Conservation (phyloP, 1,140 invertebrate species). For the Drosophila punjabiensis region DNA sequence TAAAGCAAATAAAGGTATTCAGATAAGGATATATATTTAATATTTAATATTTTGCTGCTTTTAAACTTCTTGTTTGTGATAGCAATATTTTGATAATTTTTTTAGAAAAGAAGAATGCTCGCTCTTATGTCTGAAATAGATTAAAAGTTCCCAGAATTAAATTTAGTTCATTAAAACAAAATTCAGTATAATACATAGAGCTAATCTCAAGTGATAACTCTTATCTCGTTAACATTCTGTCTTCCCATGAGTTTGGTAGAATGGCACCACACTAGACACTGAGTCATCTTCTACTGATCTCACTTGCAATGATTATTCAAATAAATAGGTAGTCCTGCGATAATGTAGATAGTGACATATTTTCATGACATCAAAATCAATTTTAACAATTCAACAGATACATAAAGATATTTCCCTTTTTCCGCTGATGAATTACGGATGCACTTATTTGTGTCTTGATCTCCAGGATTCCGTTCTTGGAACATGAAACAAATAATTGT, state of each 20-base stretch:
- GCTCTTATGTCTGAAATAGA: neutral
- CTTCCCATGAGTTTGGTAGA: neutral
- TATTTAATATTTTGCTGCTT: neutral
- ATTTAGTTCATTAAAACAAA: neutral
- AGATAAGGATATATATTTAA: neutral
- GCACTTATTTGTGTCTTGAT: neutral
- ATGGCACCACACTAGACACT: neutral
- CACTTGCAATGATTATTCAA: neutral
- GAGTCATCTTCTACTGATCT: neutral
- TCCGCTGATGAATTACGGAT: neutral
- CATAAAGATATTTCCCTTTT: neutral
- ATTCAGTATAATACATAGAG: neutral
- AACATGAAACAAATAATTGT: neutral
- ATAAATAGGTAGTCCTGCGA: neutral
- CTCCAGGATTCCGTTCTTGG: neutral
- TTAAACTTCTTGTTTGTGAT: neutral
- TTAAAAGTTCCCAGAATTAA: neutral
- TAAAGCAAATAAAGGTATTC: neutral
- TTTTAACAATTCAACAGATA: too few relatives aligned
- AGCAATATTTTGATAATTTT: neutral
- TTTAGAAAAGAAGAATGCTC: neutral
- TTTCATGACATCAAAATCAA: too few relatives aligned
- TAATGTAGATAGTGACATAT: too few relatives aligned
- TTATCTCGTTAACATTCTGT: neutral
- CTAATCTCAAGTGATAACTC: neutral